These are phyloP conservation scores for Acronicta aceris DNA, from an alignment of 2,888 invertebrate species.

Conservation along the genomic window DNA sequence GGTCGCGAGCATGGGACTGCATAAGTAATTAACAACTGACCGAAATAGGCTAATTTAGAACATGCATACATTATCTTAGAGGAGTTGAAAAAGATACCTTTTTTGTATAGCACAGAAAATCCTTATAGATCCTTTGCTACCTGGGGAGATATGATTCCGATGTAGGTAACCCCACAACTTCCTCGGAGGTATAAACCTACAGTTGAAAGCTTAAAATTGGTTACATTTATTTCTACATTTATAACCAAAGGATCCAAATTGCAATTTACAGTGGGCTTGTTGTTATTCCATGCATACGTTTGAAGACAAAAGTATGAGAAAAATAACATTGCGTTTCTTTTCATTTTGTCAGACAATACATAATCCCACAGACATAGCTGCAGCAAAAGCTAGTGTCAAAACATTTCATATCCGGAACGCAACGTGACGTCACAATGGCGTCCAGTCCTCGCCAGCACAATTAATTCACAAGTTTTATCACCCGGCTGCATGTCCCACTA, in stretches of 20 bases:
- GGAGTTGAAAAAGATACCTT: not conserved
- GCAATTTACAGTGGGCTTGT: not conserved
- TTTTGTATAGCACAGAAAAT: too few relatives aligned
- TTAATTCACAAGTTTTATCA: constrained; percentile 57
- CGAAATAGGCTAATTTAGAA: not conserved
- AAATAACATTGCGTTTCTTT: not conserved
- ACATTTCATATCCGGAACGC: constrained; percentile 20
- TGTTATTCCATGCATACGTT: not conserved
- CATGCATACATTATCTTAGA: not conserved
- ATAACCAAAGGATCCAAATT: not conserved
- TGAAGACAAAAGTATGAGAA: not conserved
- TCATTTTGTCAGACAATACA: constrained; percentile 1
- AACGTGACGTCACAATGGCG: constrained; percentile 27
- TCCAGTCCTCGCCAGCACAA: constrained; percentile 34
- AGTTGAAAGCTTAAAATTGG: too few relatives aligned
- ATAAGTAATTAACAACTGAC: not conserved
- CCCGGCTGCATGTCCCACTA: constrained; percentile 49
- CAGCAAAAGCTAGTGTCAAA: constrained; percentile 33
- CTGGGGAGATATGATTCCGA: too few relatives aligned
- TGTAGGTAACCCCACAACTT: too few relatives aligned
- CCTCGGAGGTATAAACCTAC: too few relatives aligned
- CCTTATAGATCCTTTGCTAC: too few relatives aligned
- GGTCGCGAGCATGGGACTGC: not conserved
- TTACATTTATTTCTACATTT: too few relatives aligned
- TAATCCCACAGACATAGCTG: constrained; percentile 1